Evolutionary conservation across 2,113 vertebrate species (phyloP).

Genomic region (Oreochromis tanganicae): DNA sequence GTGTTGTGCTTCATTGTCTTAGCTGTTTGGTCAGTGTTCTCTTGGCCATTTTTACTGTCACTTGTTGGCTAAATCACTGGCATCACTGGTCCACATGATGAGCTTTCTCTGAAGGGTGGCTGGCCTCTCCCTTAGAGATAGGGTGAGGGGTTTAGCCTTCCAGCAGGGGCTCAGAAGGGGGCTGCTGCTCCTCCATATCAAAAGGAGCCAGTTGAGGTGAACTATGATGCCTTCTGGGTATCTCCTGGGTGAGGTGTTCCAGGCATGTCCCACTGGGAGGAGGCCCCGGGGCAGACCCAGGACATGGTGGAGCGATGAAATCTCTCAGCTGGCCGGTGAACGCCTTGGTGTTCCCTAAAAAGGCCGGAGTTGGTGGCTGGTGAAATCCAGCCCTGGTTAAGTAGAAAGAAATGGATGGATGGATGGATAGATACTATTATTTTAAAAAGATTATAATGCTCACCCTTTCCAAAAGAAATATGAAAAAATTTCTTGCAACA

Average conservation of each 20-base stretch:
- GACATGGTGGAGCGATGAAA: background rate
- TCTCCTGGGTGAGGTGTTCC: background rate
- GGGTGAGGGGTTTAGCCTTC: background rate
- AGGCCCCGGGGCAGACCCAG: background rate
- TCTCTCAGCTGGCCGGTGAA: background rate
- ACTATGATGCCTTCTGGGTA: background rate
- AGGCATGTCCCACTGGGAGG: no score
- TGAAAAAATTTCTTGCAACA: background rate
- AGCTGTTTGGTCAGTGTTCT: background rate
- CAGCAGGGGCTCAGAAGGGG: background rate
- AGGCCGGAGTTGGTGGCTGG: no score
- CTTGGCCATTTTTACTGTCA: background rate
- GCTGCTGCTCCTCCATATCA: background rate
- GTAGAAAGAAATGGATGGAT: no score
- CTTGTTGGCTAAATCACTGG: background rate
- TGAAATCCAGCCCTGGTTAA: no score
- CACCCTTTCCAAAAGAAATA: background rate
- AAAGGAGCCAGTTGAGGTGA: background rate
- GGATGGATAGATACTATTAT: no score
- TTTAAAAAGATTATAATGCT: background rate
- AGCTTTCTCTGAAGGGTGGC: rapidly evolving
- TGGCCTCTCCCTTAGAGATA: background rate
- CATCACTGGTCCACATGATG: background rate
- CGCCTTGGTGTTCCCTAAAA: background rate
- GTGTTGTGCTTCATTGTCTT: background rate